These are phyloP conservation scores for Aleiodes alternator DNA, from an alignment of 2,888 invertebrate species.

Conservation along the genomic window DNA sequence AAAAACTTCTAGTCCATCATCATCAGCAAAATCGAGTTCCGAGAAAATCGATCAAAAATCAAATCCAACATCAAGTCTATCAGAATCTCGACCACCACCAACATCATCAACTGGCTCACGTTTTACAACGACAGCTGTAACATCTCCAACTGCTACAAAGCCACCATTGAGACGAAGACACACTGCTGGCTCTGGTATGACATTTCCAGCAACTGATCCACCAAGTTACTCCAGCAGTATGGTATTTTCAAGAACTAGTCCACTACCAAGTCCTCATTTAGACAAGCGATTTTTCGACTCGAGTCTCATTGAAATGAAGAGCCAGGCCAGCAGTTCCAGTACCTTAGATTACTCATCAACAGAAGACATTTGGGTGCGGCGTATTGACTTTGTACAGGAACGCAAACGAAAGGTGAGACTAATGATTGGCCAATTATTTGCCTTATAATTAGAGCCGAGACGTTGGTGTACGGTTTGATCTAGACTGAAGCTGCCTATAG, in stretches of 20 bases:
- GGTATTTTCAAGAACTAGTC: conserved; percentile 74
- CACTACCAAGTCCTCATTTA: conserved; percentile 81
- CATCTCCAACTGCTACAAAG: conserved; percentile 70
- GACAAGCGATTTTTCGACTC: conserved; percentile 90
- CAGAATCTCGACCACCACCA: conserved; percentile 59
- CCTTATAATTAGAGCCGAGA: no score
- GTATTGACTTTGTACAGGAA: conserved; percentile 76
- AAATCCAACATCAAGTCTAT: conserved; percentile 60
- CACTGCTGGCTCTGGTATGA: conserved; percentile 72
- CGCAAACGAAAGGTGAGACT: conserved; percentile 77
- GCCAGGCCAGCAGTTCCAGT: conserved; percentile 80
- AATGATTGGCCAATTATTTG: no score
- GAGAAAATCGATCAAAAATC: conserved; percentile 70
- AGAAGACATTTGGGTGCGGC: conserved; percentile 85
- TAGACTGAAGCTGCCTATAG: no score
- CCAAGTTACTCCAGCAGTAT: conserved; percentile 72
- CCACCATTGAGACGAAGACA: conserved; percentile 70
- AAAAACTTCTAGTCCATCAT: conserved; percentile 67
- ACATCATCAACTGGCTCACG: conserved; percentile 61
- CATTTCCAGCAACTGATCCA: conserved; percentile 72
- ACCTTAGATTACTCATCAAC: conserved; percentile 78
- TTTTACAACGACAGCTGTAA: conserved; percentile 69
- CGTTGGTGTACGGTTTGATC: no score
- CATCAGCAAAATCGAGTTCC: conserved; percentile 71
- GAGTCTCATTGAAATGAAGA: conserved; percentile 88